Evolutionary conservation across 2,797 vertebrate species (phyloP), one percentile per base, ranked within the genome.

Genomic region (Miichthys miiuy): DNA sequence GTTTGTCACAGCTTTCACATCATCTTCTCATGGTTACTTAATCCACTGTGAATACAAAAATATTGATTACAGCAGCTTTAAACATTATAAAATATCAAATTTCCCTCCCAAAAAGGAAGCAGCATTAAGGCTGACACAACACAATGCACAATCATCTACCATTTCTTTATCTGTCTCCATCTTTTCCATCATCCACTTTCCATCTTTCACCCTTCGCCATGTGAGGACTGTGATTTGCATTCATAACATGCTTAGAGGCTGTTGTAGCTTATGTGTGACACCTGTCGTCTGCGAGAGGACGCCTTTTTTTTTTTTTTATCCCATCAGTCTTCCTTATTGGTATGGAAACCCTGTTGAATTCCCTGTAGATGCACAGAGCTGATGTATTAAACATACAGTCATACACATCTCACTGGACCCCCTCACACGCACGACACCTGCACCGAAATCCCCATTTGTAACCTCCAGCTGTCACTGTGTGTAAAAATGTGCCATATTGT

Each of bases 351-450:
- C 6, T 1, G 27, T 68, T 7, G 42, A 72, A 68, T 75, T 50
- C 75, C 54, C 68, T 44, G 72, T 50, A 55, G 78, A 50, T 16
- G 54, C 21, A 47, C 2, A 0, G n/a, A 63, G 55, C 75, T 82
- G 58, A 85, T 86, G 87, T 57, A 77, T 88, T 84, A 88, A 86
- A 82, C 86, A 84, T 79, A 64, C 60, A 42, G 34, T 41, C 77
- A n/a, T n/a, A n/a, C n/a, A n/a, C n/a, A 82, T 75, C 69, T 79
- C 54, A 42, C 41, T 27, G 56, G 68, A 79, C 50, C 20, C 20
- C 9, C 25, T n/a, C n/a, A n/a, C 56, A 52, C 48, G n/a, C 34
- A 44, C 20, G 57, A 58, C 63, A 73, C 42, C 17, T 56, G 68
- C 16, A 56, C 30, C 42, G 34, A 56, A 69, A 38, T 44, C 18